Percentiles rank a stretch among this genome's conserved stretches.
Evolutionary conservation across 2,888 invertebrate species (phyloP).

Genomic region (Baronia brevicornis): DNA sequence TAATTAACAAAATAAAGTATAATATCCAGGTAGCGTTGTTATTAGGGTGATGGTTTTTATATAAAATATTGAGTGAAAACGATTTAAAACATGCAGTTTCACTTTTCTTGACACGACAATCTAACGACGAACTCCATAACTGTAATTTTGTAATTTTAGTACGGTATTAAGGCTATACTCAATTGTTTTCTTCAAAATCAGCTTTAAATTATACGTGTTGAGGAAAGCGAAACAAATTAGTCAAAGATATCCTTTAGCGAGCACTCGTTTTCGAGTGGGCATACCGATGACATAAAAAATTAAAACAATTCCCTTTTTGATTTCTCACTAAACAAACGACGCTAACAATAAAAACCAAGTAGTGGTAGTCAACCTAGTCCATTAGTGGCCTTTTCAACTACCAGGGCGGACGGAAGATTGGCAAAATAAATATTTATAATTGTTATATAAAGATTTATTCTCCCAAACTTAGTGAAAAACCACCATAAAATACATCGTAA

Average conservation of each 20-base stretch:
- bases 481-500: no score
- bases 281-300: no score
- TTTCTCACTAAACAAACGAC: no score
- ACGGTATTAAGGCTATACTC: slow-evolving; percentile 8
- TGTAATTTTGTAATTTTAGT: slow-evolving; percentile 27
- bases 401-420: no score
- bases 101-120: slow-evolving; percentile 37
- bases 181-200: slow-evolving; percentile 28
- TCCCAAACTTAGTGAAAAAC: no score
- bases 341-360: no score
- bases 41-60: slow-evolving; percentile 72
- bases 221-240: slow-evolving; percentile 43
- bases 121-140: slow-evolving; percentile 41
- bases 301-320: no score
- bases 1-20: slow-evolving; percentile 62
- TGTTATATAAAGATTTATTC: no score
- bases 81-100: slow-evolving; percentile 32
- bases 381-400: no score
- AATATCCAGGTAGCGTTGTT: slow-evolving; percentile 71
- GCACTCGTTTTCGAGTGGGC: slow-evolving; percentile 53
- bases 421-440: no score
- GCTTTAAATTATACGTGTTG: slow-evolving; percentile 43
- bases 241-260: slow-evolving; percentile 56
- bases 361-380: no score
- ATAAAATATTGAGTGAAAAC: slow-evolving; percentile 52